Evolutionary conservation across 1,140 invertebrate genomes (phyloP).

Genomic region (Episyrphus balteatus): DNA sequence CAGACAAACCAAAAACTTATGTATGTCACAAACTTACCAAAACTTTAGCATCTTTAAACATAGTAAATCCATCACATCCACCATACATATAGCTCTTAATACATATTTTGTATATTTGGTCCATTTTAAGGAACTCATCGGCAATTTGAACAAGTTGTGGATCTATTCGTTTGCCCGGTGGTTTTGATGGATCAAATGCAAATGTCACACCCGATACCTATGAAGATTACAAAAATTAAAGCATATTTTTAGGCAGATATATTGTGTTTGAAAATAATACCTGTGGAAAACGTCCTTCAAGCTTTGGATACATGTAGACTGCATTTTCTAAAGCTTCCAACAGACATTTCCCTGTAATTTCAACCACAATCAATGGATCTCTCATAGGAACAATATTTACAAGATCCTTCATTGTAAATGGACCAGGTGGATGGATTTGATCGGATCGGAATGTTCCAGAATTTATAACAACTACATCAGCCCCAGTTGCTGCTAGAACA

Average conservation of each 20-base stretch:
- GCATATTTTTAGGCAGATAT: not conserved
- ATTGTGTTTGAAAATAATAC: conserved; percentile 27
- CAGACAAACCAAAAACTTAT: not conserved
- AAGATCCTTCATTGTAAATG: conserved; percentile 73
- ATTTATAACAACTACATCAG: conserved; percentile 75
- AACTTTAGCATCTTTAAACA: conserved; percentile 55
- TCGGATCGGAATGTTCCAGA: conserved; percentile 58
- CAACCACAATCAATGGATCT: conserved; percentile 67
- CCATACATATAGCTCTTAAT: conserved; percentile 69
- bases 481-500: conserved; percentile 67
- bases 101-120: conserved; percentile 63
- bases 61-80: conserved; percentile 77
- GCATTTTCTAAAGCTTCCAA: conserved; percentile 70
- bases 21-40: conserved; percentile 44
- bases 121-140: conserved; percentile 64
- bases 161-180: conserved; percentile 58
- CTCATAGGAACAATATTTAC: conserved; percentile 73
- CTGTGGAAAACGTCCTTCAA: conserved; percentile 75
- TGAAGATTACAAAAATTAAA: conserved; percentile 41
- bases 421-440: conserved; percentile 61
- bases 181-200: conserved; percentile 68
- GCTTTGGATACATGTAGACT: conserved; percentile 58
- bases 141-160: conserved; percentile 64
- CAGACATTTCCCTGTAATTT: conserved; percentile 50
- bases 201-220: conserved; percentile 67